Evolutionary conservation across 2,888 invertebrate genomes (phyloP), one percentile per base, ranked within the genome.

Genomic region (Trimorus sp.): DNA sequence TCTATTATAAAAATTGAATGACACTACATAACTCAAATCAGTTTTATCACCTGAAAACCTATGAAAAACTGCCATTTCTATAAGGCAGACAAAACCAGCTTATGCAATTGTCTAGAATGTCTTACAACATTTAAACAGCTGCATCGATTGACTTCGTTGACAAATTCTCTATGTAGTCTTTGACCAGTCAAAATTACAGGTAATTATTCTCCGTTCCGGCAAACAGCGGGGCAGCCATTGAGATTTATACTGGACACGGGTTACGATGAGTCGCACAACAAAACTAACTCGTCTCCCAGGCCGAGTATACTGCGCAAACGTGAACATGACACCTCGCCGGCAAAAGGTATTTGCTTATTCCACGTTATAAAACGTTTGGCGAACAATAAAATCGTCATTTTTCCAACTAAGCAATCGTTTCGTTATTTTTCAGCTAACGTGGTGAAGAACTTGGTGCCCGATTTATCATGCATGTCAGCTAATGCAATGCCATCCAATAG

Each of bases 241-340:
- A 86, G 92, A 73, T 84, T 92, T 53, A 85, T 91, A n/a, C 91
- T 91, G 7, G 92, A 92, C 54, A 89, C 90, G 45, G 87, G 87
- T 56, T 91, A 90, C 45, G 92, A 91, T 54, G 91, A 91, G 79
- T 88, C 89, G 3, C 89, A 90, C 66, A 86, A 87, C 8, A 92
- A 91, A 84, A 93, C 90, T 0, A 93, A 94, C 69, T 93, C 94
- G 7, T 94, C 96, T 15, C 96, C 97, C 0, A 92, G 97, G 83
- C 97, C 97, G 0, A 96, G 97, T 88, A 96, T 98, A 92, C 92
- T 98, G 76, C 93, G 98, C 79, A 98, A 98, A 92, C 93, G 98
- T 49, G 98, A 98, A 85, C 94, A 95, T 63, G 98, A 98, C 62
- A 87, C 83, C 84, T 92, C 91, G 62, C 91, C 91, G 8, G 87